A percentile compares a stretch with the other conserved stretches of the same genome.
Conservation (phyloP, 2,797 vertebrate genomes). For the Peromyscus nudipes region DNA sequence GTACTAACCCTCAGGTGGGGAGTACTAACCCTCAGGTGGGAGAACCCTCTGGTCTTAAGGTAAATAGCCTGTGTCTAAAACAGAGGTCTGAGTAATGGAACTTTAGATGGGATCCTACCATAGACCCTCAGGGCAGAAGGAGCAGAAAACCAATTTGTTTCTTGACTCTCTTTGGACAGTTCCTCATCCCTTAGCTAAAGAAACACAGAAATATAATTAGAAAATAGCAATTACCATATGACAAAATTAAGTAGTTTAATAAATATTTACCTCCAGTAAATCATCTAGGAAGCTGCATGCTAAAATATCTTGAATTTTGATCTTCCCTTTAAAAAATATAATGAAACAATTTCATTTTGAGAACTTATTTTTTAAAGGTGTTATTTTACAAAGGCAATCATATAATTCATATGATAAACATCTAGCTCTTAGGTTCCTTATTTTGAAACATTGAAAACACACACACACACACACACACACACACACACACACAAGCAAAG, state of each 20-base stretch:
- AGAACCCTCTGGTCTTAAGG: not conserved
- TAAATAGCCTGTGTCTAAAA: not conserved
- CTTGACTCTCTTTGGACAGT: slow-evolving; percentile 99
- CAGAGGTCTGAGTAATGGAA: slow-evolving; percentile 18
- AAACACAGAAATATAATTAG: slow-evolving; percentile 78
- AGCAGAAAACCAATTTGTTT: slow-evolving; percentile 99
- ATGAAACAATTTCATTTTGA: slow-evolving; percentile 61
- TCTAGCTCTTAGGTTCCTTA: slow-evolving; percentile 30
- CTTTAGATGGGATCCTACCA: slow-evolving; percentile 89
- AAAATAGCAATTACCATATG: slow-evolving; percentile 73
- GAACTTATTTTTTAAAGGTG: slow-evolving; percentile 50
- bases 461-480: not conserved
- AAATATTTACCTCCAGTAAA: slow-evolving; percentile 94
- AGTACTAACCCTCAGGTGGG: no score
- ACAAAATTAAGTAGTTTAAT: slow-evolving; percentile 69
- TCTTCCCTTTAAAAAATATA: slow-evolving; percentile 93
- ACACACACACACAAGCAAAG: not conserved
- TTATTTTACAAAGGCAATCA: slow-evolving; percentile 50
- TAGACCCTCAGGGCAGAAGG: slow-evolving; percentile 98
- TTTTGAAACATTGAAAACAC: not conserved
- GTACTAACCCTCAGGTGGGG: not conserved
- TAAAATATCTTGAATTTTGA: slow-evolving; percentile 99
- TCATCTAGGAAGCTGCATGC: slow-evolving; percentile 99
- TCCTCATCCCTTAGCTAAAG: slow-evolving; percentile 97
- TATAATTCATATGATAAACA: slow-evolving; percentile 42